A percentile compares a stretch with the other conserved stretches of the same genome.
Conservation (phyloP, 1,140 invertebrate genomes). For the Sinella curviseta region DNA sequence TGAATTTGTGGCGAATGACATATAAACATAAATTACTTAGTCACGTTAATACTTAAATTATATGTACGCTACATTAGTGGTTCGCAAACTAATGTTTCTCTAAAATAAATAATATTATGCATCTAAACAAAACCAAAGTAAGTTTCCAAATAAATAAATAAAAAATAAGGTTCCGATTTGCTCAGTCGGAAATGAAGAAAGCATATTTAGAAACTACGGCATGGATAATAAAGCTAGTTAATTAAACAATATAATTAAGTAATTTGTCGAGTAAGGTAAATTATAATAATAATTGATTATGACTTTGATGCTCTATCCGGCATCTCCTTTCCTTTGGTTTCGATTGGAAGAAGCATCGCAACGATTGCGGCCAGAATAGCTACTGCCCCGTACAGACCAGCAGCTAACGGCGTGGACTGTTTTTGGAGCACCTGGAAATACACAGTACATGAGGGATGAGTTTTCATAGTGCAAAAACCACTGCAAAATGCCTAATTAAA, state of each 20-base stretch:
- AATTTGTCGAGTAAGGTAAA: background rate
- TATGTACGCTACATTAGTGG: no score
- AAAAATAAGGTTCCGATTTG: no score
- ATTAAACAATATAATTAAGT: no score
- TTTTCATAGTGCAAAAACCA: background rate
- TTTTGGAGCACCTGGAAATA: constrained; percentile 66
- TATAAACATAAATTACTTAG: no score
- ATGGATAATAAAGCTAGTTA: no score
- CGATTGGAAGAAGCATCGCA: constrained; percentile 74
- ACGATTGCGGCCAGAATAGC: constrained; percentile 72
- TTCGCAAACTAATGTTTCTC: no score
- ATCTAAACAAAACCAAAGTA: no score
- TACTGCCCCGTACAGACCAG: constrained; percentile 71
- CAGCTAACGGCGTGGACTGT: constrained; percentile 70
- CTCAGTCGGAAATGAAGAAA: background rate
- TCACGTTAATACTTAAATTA: no score
- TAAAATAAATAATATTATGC: no score
- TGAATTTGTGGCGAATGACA: no score
- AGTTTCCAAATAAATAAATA: no score
- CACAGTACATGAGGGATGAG: background rate
- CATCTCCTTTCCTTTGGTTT: constrained; percentile 73
- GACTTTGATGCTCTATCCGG: constrained; percentile 56
- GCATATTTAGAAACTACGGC: background rate
- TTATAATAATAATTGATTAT: background rate
- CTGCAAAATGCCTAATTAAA: background rate